Conservation (phyloP, 2,113 vertebrate genomes). For the Danionella cerebrum region DNA sequence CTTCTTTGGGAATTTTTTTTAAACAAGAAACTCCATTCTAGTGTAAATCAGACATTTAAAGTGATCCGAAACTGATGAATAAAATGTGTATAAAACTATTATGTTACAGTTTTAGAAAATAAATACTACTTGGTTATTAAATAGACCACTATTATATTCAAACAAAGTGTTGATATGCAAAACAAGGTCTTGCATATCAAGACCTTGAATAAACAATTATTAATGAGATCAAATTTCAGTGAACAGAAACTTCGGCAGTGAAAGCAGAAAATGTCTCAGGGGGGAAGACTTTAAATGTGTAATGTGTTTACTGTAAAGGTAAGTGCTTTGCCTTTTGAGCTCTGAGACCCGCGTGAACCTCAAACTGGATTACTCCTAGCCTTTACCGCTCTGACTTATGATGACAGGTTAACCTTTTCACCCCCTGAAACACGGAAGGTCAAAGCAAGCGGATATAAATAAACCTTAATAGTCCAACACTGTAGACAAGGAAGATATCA, state of each 20-base stretch:
- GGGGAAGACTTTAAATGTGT: neutral
- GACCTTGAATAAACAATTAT: too few species aligned
- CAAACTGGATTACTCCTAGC: neutral
- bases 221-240: neutral
- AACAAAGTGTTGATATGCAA: too few species aligned
- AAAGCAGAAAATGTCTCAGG: neutral
- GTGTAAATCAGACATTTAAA: too few species aligned
- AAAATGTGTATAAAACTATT: too few species aligned
- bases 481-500: neutral
- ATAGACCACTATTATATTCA: too few species aligned
- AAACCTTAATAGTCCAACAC: neutral
- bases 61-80: too few species aligned
- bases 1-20: too few species aligned
- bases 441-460: conserved; percentile 26
- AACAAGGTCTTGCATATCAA: too few species aligned
- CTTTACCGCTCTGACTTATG: conserved; percentile 32
- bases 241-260: neutral
- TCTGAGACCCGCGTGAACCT: neutral
- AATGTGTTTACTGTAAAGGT: conserved; percentile 4
- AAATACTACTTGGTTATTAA: too few species aligned
- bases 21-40: too few species aligned
- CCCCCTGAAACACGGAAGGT: conserved; percentile 12
- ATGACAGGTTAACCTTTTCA: conserved; percentile 37
- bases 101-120: too few species aligned
- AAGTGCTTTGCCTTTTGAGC: neutral